Percentiles rank a stretch among this genome's conserved stretches.
Conservation (phyloP, 2,888 invertebrate species). For the Eremobia ochroleuca region DNA sequence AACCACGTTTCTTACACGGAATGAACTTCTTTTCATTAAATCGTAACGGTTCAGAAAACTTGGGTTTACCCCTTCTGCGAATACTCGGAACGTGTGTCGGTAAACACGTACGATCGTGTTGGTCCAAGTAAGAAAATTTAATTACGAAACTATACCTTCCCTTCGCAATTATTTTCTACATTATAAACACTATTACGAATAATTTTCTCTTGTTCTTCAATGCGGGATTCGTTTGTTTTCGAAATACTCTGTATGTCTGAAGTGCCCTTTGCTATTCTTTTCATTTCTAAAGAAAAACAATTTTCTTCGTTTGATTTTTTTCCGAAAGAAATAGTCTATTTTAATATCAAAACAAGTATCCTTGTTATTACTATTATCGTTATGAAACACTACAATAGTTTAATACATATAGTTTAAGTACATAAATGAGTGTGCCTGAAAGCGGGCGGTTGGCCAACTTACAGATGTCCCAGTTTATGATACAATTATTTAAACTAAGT, state of each 20-base stretch:
- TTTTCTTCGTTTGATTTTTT: neutral
- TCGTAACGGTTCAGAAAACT: constrained; percentile 25
- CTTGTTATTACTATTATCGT: constrained; percentile 25
- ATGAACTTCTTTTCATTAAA: constrained; percentile 14
- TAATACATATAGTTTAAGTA: constrained; percentile 30
- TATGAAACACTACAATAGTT: constrained; percentile 19
- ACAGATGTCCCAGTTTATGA: constrained; percentile 65
- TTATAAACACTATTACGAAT: constrained; percentile 8
- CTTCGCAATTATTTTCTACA: constrained; percentile 32
- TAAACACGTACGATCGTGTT: constrained; percentile 35
- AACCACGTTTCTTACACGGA: neutral
- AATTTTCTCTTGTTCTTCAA: constrained; percentile 10
- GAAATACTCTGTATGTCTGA: neutral
- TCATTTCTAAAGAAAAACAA: neutral
- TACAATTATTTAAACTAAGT: constrained; percentile 69
- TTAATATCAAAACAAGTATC: neutral
- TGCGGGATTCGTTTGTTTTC: neutral
- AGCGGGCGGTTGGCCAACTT: constrained; percentile 59
- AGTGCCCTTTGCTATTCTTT: neutral
- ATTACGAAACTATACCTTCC: constrained; percentile 39
- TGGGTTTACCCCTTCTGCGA: constrained; percentile 31
- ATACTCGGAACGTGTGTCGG: constrained; percentile 33
- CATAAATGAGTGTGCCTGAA: constrained; percentile 33
- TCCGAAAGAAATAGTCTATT: neutral
- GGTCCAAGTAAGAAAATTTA: constrained; percentile 17